Percentiles rank a stretch among this genome's conserved stretches.
These are phyloP conservation scores for Lagocephalus sceleratus DNA, from an alignment of 2,797 vertebrate genomes.

Conservation along the genomic window DNA sequence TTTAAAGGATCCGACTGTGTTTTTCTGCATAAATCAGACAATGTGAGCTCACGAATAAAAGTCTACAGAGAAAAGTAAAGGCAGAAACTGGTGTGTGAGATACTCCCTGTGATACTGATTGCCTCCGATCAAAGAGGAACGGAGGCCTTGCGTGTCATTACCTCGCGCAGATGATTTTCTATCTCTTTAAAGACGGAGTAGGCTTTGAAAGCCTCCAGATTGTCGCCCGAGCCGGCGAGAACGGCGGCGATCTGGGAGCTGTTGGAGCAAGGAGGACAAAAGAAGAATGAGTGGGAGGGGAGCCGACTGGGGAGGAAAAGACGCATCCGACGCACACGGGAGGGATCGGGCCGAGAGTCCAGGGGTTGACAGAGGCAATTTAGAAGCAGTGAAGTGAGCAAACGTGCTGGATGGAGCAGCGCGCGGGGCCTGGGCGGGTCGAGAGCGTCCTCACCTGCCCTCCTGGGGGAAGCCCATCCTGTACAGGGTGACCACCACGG, in stretches of 20 bases:
- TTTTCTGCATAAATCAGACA: too few relatives aligned
- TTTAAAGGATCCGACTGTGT: too few relatives aligned
- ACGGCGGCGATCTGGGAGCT: constrained; percentile 72
- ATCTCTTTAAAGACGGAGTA: constrained; percentile 89
- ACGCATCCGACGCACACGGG: too few relatives aligned
- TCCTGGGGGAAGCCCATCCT: constrained; percentile 86
- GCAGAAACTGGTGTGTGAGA: too few relatives aligned
- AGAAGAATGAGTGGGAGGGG: not conserved
- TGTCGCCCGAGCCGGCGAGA: constrained; percentile 69
- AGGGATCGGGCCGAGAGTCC: not conserved
- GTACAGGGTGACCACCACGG: constrained; percentile 87
- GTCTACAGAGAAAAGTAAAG: too few relatives aligned
- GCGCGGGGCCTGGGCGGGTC: too few relatives aligned
- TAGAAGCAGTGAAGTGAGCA: too few relatives aligned
- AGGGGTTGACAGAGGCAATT: too few relatives aligned
- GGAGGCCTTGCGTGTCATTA: constrained; percentile 37
- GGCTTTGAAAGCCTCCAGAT: constrained; percentile 84
- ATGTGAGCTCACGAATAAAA: too few relatives aligned
- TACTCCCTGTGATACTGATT: not conserved
- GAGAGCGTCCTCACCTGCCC: constrained; percentile 49
- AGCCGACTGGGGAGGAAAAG: too few relatives aligned
- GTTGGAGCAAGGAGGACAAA: constrained; percentile 22
- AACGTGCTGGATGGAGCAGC: too few relatives aligned
- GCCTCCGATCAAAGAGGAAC: not conserved
- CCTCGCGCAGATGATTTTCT: constrained; percentile 87